Base-by-base conservation (phyloP, 2,888 invertebrate genomes). In the Drosophila mimetica region DNA sequence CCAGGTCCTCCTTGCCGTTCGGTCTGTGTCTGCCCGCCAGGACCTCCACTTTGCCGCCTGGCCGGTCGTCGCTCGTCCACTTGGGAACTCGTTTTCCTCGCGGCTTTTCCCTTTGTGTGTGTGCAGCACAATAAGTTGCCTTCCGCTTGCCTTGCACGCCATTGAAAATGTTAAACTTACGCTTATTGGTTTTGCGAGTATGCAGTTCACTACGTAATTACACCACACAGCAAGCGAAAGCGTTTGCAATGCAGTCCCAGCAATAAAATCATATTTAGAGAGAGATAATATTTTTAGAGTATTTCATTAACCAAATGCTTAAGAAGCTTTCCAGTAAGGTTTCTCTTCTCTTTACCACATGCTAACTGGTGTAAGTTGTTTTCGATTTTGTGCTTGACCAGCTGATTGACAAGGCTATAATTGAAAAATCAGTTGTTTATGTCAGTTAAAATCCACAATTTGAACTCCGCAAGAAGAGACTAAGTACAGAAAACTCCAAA, bases 161-260 rank as follows among this genome's bases (percentile, higher is more conserved):
- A 66, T 76, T 69, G 55, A 61, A 65, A 76, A 75, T 75, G 74
- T 61, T 69, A 67, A 81, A 59, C 71, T 63, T 48, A 51, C 66
- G 71, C 66, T 76, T 58, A 79, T 77, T 82, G 77, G 71, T 71
- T 79, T 60, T 46, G 39, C 36, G 61, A 76, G 71, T 65, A 59
- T 39, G 50, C 71, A 70, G 59, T 70, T 61, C 73, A 67, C 55
- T 36, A 53, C 66, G 64, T 75, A 76, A 78, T 73, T 78, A 66
- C 65, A 63, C 66, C 25, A 13, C 13, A 6, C 69, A 59, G 37
- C 71, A 58, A 39, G 44, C 22, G 30, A 8, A 34, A 34, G 32
- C 39, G 25, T 39, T 16, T 9, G n/a, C 18, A 44, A 32, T 51
- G 16, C 6, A 46, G 42, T 42, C 46, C 3, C 9, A 25, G 25